A percentile compares a stretch with the other conserved stretches of the same genome.
Conservation (phyloP, 1,140 invertebrate genomes). For the Ceratina australensis region DNA sequence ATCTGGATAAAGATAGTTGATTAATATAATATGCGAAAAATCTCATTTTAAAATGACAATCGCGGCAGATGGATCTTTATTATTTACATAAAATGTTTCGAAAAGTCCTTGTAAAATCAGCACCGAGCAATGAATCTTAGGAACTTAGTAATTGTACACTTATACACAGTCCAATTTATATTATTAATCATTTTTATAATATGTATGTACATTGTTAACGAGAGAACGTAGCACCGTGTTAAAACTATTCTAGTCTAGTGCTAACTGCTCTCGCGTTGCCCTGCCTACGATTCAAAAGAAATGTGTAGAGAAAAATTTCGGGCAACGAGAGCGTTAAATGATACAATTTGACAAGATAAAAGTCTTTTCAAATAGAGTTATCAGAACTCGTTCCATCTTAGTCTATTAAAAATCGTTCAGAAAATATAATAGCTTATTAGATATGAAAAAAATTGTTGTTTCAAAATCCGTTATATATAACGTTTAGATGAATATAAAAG, state of each 20-base stretch:
- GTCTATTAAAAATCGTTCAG: slow-evolving; percentile 33
- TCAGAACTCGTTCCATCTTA: slow-evolving; percentile 11
- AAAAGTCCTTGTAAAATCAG: slow-evolving; percentile 34
- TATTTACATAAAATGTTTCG: slow-evolving; percentile 20
- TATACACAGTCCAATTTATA: slow-evolving; percentile 22
- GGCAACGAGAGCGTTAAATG: slow-evolving; percentile 19
- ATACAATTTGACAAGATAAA: slow-evolving; percentile 21
- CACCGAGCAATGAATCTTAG: slow-evolving; percentile 37
- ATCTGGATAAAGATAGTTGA: background rate
- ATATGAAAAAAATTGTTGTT: slow-evolving; percentile 24
- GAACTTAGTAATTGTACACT: slow-evolving; percentile 47
- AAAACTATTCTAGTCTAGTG: slow-evolving; percentile 20
- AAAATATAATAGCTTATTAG: slow-evolving; percentile 40
- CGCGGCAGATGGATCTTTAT: slow-evolving; percentile 35
- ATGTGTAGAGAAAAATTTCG: slow-evolving; percentile 8
- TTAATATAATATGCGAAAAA: slow-evolving; percentile 9
- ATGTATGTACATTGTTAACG: slow-evolving; percentile 32
- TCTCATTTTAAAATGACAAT: slow-evolving; percentile 9
- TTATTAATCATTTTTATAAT: slow-evolving; percentile 17
- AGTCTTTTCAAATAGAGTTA: slow-evolving; percentile 19
- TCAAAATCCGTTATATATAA: slow-evolving; percentile 29
- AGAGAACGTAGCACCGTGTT: slow-evolving; percentile 37
- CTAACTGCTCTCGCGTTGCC: slow-evolving; percentile 33
- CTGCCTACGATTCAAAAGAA: slow-evolving; percentile 4
- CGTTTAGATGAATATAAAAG: background rate